A percentile compares a stretch with the other conserved stretches of the same genome.
Evolutionary conservation across 2,797 vertebrate species (phyloP).

Genomic region (Channa striata): DNA sequence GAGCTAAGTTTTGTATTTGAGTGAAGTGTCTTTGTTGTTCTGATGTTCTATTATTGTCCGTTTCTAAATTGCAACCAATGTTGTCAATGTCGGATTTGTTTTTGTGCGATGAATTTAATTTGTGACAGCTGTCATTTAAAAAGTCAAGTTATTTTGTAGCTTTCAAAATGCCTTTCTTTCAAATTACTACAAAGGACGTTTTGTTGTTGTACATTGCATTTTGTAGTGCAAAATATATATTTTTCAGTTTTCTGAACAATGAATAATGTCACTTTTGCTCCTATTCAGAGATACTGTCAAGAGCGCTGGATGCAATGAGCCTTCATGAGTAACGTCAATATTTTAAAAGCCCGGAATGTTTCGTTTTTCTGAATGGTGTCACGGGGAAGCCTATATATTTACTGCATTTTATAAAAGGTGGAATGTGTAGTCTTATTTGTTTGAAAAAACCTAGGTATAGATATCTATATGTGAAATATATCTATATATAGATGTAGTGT

Average conservation of each 20-base stretch:
- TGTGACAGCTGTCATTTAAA: slow-evolving; percentile 51
- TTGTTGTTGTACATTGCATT: slow-evolving; percentile 9
- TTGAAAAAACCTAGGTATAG: too few relatives aligned
- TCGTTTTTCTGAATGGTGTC: too few relatives aligned
- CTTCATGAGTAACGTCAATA: too few relatives aligned
- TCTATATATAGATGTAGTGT: neutral
- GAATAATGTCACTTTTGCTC: too few relatives aligned
- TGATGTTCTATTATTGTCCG: slow-evolving; percentile 47
- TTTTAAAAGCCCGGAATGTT: too few relatives aligned
- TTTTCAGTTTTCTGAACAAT: too few relatives aligned
- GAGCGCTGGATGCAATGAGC: neutral
- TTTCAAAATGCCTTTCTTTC: slow-evolving; percentile 3
- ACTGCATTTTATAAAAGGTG: too few relatives aligned
- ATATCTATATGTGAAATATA: neutral
- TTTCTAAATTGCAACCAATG: slow-evolving; percentile 16
- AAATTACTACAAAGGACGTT: slow-evolving; percentile 30
- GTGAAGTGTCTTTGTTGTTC: neutral
- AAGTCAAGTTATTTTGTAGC: slow-evolving; percentile 44
- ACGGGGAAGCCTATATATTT: too few relatives aligned
- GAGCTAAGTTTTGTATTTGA: slow-evolving; percentile 9
- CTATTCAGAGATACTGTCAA: slow-evolving; percentile 5
- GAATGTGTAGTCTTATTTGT: too few relatives aligned
- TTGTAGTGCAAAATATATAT: neutral
- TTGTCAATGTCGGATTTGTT: slow-evolving; percentile 4
- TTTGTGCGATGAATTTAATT: slow-evolving; percentile 40